These are phyloP conservation scores for Brienomyrus longianalis DNA, from an alignment of 2,113 vertebrate species.

Conservation along the genomic window DNA sequence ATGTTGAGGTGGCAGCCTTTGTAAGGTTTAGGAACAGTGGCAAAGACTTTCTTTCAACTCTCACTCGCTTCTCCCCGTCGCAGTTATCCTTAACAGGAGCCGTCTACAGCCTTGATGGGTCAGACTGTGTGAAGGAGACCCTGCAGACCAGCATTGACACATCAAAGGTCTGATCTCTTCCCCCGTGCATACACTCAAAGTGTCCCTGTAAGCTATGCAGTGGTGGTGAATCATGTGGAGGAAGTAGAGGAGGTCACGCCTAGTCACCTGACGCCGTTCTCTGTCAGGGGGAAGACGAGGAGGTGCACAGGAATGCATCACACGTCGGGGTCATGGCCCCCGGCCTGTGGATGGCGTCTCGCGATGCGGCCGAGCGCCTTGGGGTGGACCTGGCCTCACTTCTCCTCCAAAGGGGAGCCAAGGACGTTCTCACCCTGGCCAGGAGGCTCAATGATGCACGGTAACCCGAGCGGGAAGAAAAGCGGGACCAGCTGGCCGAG, in stretches of 20 bases:
- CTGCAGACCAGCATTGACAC: slow-evolving; percentile 68
- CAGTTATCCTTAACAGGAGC: slow-evolving; percentile 79
- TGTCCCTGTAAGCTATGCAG: background rate
- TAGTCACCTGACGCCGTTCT: background rate
- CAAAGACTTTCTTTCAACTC: background rate
- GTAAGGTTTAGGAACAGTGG: background rate
- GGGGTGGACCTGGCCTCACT: slow-evolving; percentile 71
- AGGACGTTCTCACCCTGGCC: slow-evolving; percentile 75
- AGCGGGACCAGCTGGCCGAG: background rate
- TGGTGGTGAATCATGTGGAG: background rate
- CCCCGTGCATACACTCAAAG: background rate
- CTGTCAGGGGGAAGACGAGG: slow-evolving; percentile 63
- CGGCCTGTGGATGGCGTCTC: slow-evolving; percentile 54
- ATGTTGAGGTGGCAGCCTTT: background rate
- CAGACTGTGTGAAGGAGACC: slow-evolving; percentile 79
- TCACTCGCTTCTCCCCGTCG: background rate
- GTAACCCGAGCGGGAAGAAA: slow-evolving; percentile 39
- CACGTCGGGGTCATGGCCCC: slow-evolving; percentile 73
- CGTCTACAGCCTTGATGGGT: slow-evolving; percentile 82
- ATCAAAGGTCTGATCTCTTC: slow-evolving; percentile 30
- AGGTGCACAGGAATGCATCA: slow-evolving; percentile 54
- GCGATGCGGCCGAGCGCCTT: slow-evolving; percentile 69
- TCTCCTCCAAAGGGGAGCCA: slow-evolving; percentile 81
- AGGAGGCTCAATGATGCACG: slow-evolving; percentile 76
- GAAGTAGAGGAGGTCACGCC: background rate